These are phyloP conservation scores for Tauraco hartlaubi DNA, from an alignment of 2,797 vertebrate genomes.

Conservation along the genomic window DNA sequence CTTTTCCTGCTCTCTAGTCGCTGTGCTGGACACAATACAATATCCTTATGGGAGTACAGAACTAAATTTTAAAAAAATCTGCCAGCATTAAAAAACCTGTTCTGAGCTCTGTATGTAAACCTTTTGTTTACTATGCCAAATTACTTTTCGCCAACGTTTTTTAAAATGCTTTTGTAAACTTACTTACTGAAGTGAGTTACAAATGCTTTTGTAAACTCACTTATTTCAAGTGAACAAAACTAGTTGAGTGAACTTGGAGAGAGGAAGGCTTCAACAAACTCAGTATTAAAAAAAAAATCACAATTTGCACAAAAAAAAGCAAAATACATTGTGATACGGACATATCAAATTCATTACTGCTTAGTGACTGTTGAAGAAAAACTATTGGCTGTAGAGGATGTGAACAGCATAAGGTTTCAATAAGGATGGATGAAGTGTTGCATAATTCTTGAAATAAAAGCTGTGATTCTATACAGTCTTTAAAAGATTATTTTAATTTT, in stretches of 20 bases:
- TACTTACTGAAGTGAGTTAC: background rate
- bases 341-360: background rate
- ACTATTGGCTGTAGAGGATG: background rate
- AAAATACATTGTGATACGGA: background rate
- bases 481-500: background rate
- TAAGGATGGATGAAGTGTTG: background rate
- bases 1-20: background rate
- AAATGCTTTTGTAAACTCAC: background rate
- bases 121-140: background rate
- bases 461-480: background rate
- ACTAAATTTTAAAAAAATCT: background rate
- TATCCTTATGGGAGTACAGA: background rate
- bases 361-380: background rate
- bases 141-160: background rate
- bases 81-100: no score
- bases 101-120: background rate
- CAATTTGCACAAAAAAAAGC: background rate
- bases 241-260: background rate
- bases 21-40: background rate
- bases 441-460: background rate
- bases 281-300: background rate
- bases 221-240: background rate
- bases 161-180: background rate
- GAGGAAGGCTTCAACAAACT: background rate
- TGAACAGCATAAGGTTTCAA: background rate